phyloP scores from a whole-genome alignment of 2,888 invertebrate species.

The Xanthia icteritia region DNA sequence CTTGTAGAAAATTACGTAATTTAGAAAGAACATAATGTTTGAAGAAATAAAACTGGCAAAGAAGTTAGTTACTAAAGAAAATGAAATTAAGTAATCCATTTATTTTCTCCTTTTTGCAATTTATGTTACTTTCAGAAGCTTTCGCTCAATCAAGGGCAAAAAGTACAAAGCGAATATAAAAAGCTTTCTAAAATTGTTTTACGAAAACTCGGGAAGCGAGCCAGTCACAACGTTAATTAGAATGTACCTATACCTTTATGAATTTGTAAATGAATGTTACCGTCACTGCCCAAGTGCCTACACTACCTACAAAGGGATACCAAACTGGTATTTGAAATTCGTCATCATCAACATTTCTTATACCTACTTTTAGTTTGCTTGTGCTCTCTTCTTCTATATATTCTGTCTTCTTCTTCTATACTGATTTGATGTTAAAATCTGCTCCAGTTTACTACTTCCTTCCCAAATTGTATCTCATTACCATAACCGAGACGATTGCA shows the following conservation, averaged over 20 bases:
- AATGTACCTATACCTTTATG: slow-evolving; percentile 25
- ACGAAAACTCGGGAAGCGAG: slow-evolving; percentile 14
- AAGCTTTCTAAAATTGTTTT: slow-evolving; percentile 23
- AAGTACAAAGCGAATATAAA: slow-evolving; percentile 13
- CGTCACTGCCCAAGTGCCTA: background rate
- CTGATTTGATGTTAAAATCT: background rate
- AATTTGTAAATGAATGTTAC: slow-evolving; percentile 13
- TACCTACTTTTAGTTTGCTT: background rate
- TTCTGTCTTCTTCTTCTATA: no score
- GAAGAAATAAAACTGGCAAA: background rate
- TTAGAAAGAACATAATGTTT: background rate
- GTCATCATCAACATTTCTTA: background rate
- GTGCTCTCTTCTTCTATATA: background rate
- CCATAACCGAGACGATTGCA: slow-evolving; percentile 45
- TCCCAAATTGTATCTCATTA: slow-evolving; percentile 43
- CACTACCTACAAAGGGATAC: background rate
- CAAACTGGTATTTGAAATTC: background rate
- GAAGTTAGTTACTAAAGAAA: slow-evolving; percentile 8
- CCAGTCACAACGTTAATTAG: slow-evolving; percentile 22
- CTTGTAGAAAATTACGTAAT: slow-evolving; percentile 1
- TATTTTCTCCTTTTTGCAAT: slow-evolving; percentile 17
- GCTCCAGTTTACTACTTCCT: slow-evolving; percentile 13
- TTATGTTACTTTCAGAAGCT: slow-evolving; percentile 23
- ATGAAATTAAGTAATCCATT: slow-evolving; percentile 3
- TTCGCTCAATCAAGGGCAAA: slow-evolving; percentile 5